phyloP scores from a whole-genome alignment of 2,113 vertebrate genomes.

The Myrmecobius fasciatus region DNA sequence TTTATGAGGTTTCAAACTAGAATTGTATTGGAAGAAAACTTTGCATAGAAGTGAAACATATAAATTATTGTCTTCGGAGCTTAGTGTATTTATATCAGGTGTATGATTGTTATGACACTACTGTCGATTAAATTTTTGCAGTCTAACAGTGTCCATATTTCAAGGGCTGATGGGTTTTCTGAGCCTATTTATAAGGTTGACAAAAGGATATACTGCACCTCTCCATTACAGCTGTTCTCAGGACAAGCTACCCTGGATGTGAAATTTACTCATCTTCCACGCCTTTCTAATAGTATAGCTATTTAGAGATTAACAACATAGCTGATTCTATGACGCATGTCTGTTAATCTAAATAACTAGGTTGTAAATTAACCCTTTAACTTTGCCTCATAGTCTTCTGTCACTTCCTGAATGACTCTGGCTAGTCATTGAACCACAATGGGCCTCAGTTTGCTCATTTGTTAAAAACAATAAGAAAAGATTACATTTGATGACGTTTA shows the following conservation, averaged over 20 bases:
- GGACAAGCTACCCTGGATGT: constrained; percentile 34
- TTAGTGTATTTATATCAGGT: constrained; percentile 29
- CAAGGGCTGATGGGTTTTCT: constrained; percentile 30
- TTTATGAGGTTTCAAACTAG: not conserved
- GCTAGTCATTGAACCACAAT: not conserved
- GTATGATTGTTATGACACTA: constrained; percentile 52
- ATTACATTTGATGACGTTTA: not conserved
- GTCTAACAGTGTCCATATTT: constrained; percentile 17
- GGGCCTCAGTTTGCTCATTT: not conserved
- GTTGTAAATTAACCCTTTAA: constrained; percentile 26
- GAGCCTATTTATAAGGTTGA: constrained; percentile 45
- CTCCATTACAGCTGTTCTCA: constrained; percentile 32
- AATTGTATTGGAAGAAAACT: not conserved
- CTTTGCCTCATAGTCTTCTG: not conserved
- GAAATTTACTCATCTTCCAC: constrained; percentile 38
- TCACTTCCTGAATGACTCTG: not conserved
- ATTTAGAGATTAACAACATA: constrained; percentile 39
- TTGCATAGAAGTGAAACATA: constrained; percentile 31
- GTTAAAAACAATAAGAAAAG: not conserved
- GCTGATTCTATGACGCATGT: not conserved
- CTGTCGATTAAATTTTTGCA: constrained; percentile 22
- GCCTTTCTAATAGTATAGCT: constrained; percentile 23
- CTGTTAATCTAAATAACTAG: not conserved
- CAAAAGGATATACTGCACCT: constrained; percentile 26
- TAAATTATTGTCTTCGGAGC: not conserved